Evolutionary conservation across 2,888 invertebrate species (phyloP), one percentile per base, ranked within the genome.

Genomic region (Rhamphomyia laevipes): DNA sequence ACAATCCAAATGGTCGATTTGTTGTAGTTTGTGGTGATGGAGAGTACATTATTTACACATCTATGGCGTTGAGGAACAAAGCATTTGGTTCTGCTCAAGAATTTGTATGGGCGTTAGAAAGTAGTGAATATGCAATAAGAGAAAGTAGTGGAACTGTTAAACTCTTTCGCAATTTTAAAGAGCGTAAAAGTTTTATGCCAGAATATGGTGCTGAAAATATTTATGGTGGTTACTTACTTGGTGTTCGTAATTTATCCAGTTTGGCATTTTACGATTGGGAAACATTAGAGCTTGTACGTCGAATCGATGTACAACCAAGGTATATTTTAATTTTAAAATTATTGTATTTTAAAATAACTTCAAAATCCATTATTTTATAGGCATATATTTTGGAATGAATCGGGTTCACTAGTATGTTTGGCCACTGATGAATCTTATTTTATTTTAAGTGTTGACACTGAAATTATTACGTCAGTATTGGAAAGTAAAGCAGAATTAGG

Each of bases 21-120:
- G 77, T 78, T 5, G 97, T 96, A 0, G 97, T 97, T 2, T 99
- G 99, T 64, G 99, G 99, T 2, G 99, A 99, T 70, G 99, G 99
- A 13, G 99, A 99, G 68, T 99, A 96, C 70, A 99, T 99, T 45
- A 97, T 99, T 60, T 99, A 99, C 74, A 99, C 99, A 0, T 94
- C 99, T 0, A 96, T 99, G 95, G 97, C 97, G 0, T 74, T 99
- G 54, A 77, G 99, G 47, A 99, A 99, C 71, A 99, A 99, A 68
- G 95, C 95, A 2, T 99, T 97, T 66, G 99, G 99, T 1, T 85
- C 91, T 12, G 97, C 96, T 0, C 91, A 95, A 61, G 99, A 99
- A 73, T 99, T 99, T 67, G 97, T 97, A 0, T 99, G 99, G 99
- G 93, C 94, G 0, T 78, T 86, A 45, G 99, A 99, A 67, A 92